Conservation (phyloP, 2,888 invertebrate genomes). For the Melanargia galathea region DNA sequence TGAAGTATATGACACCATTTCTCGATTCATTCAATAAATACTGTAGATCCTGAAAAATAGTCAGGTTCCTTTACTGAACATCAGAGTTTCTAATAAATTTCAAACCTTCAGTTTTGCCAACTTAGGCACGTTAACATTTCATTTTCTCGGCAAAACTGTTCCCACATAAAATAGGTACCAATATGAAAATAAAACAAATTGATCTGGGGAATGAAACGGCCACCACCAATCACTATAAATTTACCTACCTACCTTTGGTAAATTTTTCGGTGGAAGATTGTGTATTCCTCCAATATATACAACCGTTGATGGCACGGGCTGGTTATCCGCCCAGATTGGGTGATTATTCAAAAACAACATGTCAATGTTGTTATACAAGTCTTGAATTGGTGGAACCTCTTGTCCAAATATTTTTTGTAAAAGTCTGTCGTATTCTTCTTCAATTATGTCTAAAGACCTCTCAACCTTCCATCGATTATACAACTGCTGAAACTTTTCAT, state of each 20-base stretch:
- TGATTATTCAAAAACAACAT: conserved; percentile 67
- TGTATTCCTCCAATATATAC: conserved; percentile 68
- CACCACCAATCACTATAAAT: no score
- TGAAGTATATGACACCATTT: conserved; percentile 68
- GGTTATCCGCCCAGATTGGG: conserved; percentile 56
- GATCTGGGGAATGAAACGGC: no score
- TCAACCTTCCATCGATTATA: conserved; percentile 30
- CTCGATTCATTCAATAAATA: conserved; percentile 54
- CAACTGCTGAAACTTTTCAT: conserved; percentile 48
- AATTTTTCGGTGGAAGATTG: conserved; percentile 52
- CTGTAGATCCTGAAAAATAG: conserved; percentile 53
- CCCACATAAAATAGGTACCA: no score
- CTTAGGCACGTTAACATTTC: no score
- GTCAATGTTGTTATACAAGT: conserved; percentile 52
- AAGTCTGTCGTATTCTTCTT: conserved; percentile 38
- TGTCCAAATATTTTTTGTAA: conserved; percentile 47
- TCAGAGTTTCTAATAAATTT: not conserved
- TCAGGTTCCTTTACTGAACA: not conserved
- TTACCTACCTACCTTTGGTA: conserved; percentile 48
- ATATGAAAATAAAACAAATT: no score
- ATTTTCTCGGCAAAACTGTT: no score
- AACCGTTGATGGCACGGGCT: conserved; percentile 65
- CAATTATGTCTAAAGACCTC: not conserved
- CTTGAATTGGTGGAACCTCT: conserved; percentile 43
- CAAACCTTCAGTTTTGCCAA: not conserved